Percentiles rank a stretch among this genome's conserved stretches.
phyloP scores from a whole-genome alignment of 2,888 invertebrate genomes.

The Orthosia gracilis region DNA sequence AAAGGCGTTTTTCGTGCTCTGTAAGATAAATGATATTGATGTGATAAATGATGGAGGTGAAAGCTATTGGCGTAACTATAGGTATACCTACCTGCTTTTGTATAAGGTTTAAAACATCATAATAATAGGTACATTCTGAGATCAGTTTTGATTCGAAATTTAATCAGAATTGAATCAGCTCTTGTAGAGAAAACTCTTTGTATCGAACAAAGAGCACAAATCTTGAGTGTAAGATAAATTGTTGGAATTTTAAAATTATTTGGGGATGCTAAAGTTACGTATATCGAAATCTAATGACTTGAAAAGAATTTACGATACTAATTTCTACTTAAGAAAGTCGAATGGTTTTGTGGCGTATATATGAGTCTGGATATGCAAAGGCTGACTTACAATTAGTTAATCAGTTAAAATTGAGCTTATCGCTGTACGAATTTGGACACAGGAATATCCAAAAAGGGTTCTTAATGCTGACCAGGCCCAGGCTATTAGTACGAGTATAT shows the following conservation, averaged over 20 bases:
- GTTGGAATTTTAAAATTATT: background rate
- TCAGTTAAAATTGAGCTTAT: constrained; percentile 50
- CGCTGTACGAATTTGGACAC: constrained; percentile 26
- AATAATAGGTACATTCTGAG: constrained; percentile 6
- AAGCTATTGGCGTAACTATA: constrained; percentile 4
- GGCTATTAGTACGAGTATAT: background rate
- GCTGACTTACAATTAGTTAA: constrained; percentile 7
- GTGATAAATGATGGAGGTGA: constrained; percentile 38
- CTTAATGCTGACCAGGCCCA: background rate
- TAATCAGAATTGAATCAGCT: background rate
- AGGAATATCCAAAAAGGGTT: constrained; percentile 20
- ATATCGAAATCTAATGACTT: background rate
- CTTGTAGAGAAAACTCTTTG: background rate
- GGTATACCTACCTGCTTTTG: background rate
- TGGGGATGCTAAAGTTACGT: background rate
- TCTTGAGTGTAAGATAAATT: background rate
- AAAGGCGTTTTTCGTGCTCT: constrained; percentile 22
- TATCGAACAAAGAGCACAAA: too few relatives aligned
- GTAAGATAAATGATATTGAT: constrained; percentile 40
- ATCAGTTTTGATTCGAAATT: background rate
- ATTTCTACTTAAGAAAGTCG: background rate
- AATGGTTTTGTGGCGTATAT: constrained; percentile 1
- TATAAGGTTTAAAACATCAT: constrained; percentile 7
- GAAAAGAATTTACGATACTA: background rate
- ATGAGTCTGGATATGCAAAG: constrained; percentile 26